A percentile compares a stretch with the other conserved stretches of the same genome.
Evolutionary conservation across 2,797 vertebrate genomes (phyloP).

Genomic region (Hirundo rustica): DNA sequence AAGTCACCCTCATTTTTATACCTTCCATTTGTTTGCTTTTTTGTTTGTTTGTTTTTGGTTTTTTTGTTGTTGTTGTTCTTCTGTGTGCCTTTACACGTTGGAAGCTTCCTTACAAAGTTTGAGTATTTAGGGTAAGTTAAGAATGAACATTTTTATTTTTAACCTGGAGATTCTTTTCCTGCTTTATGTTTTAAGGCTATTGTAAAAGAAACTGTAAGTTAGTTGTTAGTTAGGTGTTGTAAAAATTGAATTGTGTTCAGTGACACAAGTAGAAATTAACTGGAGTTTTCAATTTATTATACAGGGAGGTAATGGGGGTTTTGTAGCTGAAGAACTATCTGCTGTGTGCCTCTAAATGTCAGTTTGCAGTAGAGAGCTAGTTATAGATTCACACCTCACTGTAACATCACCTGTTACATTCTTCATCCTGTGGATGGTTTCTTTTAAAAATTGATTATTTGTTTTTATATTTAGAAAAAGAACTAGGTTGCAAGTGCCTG

Average conservation of each 20-base stretch:
- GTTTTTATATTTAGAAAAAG: background rate
- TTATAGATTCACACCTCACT: background rate
- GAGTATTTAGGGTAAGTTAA: background rate
- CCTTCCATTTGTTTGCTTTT: background rate
- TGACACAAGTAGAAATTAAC: background rate
- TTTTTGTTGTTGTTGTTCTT: background rate
- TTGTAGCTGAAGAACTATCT: background rate
- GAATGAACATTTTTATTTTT: background rate
- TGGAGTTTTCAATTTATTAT: background rate
- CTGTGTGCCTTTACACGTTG: background rate
- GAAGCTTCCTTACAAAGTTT: background rate
- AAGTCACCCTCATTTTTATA: background rate
- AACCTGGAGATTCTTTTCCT: background rate
- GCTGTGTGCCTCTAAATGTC: background rate
- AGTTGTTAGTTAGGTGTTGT: background rate
- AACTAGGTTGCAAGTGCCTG: background rate
- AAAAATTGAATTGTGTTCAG: background rate
- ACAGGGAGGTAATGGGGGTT: fast-evolving
- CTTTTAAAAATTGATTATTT: background rate
- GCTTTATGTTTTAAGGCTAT: background rate
- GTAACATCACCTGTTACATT: background rate
- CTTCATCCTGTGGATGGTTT: background rate
- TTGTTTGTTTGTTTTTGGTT: background rate
- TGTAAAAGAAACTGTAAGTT: background rate
- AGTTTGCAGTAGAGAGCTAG: background rate